These are phyloP conservation scores for Eudemis profundana DNA, from an alignment of 2,888 invertebrate species.

Conservation along the genomic window DNA sequence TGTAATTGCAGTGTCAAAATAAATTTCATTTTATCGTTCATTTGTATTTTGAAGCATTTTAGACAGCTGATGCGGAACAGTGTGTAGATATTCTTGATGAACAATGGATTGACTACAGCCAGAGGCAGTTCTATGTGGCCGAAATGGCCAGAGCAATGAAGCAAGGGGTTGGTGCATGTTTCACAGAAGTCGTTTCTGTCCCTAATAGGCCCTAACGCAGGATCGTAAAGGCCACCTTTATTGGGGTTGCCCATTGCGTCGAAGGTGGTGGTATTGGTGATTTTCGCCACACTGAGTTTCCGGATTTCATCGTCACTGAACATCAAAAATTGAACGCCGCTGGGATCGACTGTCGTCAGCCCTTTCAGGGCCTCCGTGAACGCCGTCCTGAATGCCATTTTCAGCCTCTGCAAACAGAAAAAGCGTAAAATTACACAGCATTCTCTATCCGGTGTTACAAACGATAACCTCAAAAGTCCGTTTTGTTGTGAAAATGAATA, in stretches of 20 bases:
- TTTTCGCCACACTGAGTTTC: constrained; percentile 92
- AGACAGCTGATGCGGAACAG: constrained; percentile 89
- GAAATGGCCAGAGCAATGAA: constrained; percentile 95
- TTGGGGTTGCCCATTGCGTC: constrained; percentile 93
- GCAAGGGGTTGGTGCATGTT: constrained; percentile 89
- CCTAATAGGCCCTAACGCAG: constrained; percentile 89
- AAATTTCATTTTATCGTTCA: constrained; percentile 77
- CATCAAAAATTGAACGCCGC: constrained; percentile 87
- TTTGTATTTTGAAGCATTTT: constrained; percentile 88
- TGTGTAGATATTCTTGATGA: constrained; percentile 89
- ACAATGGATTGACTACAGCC: constrained; percentile 95
- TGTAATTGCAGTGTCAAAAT: constrained; percentile 88
- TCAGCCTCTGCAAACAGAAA: constrained; percentile 44
- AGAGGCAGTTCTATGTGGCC: constrained; percentile 97
- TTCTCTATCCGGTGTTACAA: not conserved
- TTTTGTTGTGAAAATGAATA: not conserved
- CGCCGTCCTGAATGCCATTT: constrained; percentile 67
- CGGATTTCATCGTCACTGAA: constrained; percentile 91
- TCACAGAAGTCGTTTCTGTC: constrained; percentile 89
- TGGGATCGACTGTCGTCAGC: constrained; percentile 72
- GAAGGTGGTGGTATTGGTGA: constrained; percentile 91
- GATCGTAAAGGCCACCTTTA: constrained; percentile 96
- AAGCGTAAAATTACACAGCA: not conserved
- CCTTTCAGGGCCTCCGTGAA: constrained; percentile 64
- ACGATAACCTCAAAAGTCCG: constrained; percentile 32